Evolutionary conservation across 53 echinoderm and acorn worm genomes (phyloP), one percentile per base, ranked within the genome.

Genomic region (Patiria pectinifera): DNA sequence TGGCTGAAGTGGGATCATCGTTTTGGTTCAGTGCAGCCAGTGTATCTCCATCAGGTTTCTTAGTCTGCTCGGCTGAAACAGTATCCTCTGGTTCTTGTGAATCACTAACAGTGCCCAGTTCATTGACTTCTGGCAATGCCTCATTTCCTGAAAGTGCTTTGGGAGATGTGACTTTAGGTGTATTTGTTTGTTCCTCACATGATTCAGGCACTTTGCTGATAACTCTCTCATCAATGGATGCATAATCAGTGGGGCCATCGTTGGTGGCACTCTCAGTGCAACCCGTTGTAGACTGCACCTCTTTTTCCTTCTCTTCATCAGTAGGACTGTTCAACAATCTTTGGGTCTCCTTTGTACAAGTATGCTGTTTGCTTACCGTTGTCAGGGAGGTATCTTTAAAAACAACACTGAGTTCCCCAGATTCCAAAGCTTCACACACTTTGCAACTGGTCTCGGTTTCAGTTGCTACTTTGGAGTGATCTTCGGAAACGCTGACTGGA

Each of bases 1-100:
- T 78, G 45, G 45, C 79, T 47, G 79, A 78, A 78, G 79, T 78
- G 79, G 79, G 79, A 78, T 78, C 46, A 46, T 47, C 46, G 2
- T 45, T 46, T 78, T 78, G 45, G 47, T 45, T 78, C 4, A 45
- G 46, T 18, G 11, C 79, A 77, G 26, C 14, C 3, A 35, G 35
- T 3, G 45, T 35, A 26, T 14, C 26, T 11, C 8, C 14, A 11
- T 78, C 46, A 45, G 46, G 18, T 78, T 74, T 74, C 24, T 23
- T 24, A 3, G 74, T 74, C 74, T 22, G 74, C 19, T 74, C 74
- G 4, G 24, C 10, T 18, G 22, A 74, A 18, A 24, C 11, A 74
- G 4, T 74, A 9, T 74, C 24, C 6, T 74, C 24, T n/a, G 74
- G 11, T n/a, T 24, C 21, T 74, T n/a, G 22, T 22, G 74, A 74